phyloP scores from a whole-genome alignment of 2,113 vertebrate species.

The Aepyceros melampus region DNA sequence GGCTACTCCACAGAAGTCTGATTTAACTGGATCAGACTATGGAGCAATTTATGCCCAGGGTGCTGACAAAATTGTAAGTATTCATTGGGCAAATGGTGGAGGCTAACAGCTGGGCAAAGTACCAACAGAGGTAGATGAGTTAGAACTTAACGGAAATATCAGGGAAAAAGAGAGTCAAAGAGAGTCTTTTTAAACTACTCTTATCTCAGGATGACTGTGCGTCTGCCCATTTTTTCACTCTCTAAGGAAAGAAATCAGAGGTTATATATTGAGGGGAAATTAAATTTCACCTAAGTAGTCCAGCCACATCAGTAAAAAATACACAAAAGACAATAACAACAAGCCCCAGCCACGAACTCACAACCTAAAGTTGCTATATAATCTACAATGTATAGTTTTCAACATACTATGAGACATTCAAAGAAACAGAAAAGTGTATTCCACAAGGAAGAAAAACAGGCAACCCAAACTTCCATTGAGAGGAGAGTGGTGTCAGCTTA shows the following conservation, averaged over 20 bases:
- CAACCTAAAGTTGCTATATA: not conserved
- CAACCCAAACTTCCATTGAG: not conserved
- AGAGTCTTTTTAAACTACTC: not conserved
- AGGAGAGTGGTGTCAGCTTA: not conserved
- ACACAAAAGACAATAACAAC: not conserved
- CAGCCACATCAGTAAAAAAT: not conserved
- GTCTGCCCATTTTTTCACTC: too few species aligned
- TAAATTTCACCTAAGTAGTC: not conserved
- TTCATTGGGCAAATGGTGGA: not conserved
- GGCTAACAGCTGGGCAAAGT: not conserved
- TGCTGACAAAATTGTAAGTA: not conserved
- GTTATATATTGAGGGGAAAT: not conserved
- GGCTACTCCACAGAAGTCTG: not conserved
- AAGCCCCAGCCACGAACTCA: not conserved
- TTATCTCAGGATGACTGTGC: not conserved
- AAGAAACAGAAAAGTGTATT: not conserved
- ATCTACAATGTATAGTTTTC: not conserved
- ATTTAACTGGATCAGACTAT: not conserved
- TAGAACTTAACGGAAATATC: not conserved
- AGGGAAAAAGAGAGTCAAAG: not conserved
- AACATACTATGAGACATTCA: not conserved
- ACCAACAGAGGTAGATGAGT: not conserved
- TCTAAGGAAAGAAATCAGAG: not conserved
- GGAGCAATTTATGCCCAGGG: not conserved
- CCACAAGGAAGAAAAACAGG: not conserved